Conservation (phyloP, 2,113 vertebrate genomes). For the Misgurnus anguillicaudatus region DNA sequence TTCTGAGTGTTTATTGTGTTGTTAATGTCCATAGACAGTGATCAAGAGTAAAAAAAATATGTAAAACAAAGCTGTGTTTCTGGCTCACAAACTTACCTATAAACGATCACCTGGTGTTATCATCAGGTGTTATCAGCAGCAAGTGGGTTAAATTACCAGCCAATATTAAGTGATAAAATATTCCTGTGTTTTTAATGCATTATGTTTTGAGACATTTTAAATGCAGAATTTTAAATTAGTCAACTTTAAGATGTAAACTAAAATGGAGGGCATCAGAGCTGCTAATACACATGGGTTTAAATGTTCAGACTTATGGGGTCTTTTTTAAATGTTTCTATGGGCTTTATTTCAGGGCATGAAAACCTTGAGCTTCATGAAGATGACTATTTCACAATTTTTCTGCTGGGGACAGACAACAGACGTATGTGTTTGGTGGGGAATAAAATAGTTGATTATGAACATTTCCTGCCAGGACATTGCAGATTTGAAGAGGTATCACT, state of each 20-base stretch:
- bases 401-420: not conserved
- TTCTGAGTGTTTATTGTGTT: not conserved
- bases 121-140: too few species aligned
- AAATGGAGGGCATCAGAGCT: too few species aligned
- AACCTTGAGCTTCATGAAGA: not conserved
- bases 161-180: too few species aligned
- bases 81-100: not conserved
- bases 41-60: not conserved
- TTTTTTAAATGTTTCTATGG: not conserved
- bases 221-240: too few species aligned
- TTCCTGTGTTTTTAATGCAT: too few species aligned
- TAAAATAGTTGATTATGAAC: slow-evolving; percentile 4
- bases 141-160: too few species aligned
- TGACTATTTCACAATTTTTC: not conserved
- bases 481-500: not conserved
- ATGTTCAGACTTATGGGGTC: too few species aligned
- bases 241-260: too few species aligned
- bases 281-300: too few species aligned
- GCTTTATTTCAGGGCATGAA: not conserved
- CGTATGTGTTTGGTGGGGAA: slow-evolving; percentile 7
- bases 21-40: not conserved
- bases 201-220: too few species aligned
- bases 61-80: not conserved
- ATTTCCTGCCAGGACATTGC: not conserved
- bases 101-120: too few species aligned